Evolutionary conservation across 2,113 vertebrate species (phyloP).

Genomic region (Mungos mungo): DNA sequence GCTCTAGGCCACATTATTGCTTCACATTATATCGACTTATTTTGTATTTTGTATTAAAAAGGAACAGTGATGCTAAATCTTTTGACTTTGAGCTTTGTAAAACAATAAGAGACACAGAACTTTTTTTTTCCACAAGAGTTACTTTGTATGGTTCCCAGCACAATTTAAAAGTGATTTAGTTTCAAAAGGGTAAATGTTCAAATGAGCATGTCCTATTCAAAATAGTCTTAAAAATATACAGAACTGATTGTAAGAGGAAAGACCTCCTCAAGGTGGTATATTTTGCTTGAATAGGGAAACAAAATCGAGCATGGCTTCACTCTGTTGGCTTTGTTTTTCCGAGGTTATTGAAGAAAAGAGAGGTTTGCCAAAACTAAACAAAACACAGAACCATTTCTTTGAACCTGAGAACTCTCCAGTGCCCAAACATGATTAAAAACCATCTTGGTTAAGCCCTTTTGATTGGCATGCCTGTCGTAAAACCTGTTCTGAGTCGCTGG

Average conservation of each 20-base stretch:
- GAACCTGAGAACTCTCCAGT: slow-evolving; percentile 77
- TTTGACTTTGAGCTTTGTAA: slow-evolving; percentile 42
- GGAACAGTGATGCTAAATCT: not conserved
- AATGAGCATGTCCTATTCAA: slow-evolving; percentile 39
- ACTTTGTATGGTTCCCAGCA: slow-evolving; percentile 3
- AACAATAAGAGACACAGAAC: slow-evolving; percentile 12
- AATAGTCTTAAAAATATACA: slow-evolving; percentile 61
- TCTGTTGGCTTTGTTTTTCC: slow-evolving; percentile 59
- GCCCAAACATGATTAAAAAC: slow-evolving; percentile 81
- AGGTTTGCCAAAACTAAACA: slow-evolving; percentile 67
- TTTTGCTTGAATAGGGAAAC: slow-evolving; percentile 52
- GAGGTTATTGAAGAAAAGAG: slow-evolving; percentile 69
- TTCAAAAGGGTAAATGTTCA: slow-evolving; percentile 42
- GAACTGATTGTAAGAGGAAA: slow-evolving; percentile 46
- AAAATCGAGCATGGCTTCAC: slow-evolving; percentile 3
- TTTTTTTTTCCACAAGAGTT: not conserved
- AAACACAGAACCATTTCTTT: slow-evolving; percentile 69
- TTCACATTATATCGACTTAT: not conserved
- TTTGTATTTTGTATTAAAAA: slow-evolving; percentile 18
- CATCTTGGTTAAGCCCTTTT: slow-evolving; percentile 77
- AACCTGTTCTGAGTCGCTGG: slow-evolving; percentile 80
- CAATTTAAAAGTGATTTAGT: slow-evolving; percentile 51
- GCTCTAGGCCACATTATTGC: not conserved
- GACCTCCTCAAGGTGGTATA: slow-evolving; percentile 49
- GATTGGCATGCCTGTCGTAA: slow-evolving; percentile 76